Evolutionary conservation across 2,797 vertebrate genomes (phyloP), one percentile per base, ranked within the genome.

Genomic region (Enteromius mattozi): DNA sequence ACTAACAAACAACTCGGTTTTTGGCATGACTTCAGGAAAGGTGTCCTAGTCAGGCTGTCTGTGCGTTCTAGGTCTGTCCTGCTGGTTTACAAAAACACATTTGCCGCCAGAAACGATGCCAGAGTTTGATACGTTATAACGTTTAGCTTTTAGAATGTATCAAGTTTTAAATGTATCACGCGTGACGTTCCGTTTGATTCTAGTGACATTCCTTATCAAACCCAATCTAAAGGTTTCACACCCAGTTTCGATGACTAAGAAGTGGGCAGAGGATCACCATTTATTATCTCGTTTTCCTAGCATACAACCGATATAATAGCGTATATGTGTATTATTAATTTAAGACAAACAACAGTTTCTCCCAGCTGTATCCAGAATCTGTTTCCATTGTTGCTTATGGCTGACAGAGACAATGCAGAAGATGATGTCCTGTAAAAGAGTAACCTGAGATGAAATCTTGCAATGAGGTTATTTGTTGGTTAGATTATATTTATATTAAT

Each of bases 31-130:
- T 27, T 88, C 81, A 66, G 69, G 85, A 83, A 92, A 93, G 92
- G 93, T 93, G 91, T 90, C 76, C 79, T 10, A 89, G 87, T 92
- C 91, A 89, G 90, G 90, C 88, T 68, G 81, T 85, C 88, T 89
- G 91, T 87, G 80, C 63, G 19, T 80, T 65, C 69, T 56, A 42
- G 70, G 37, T 71, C 35, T 75, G 92, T 91, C 89, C 88, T 88
- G 77, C 66, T 45, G 86, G 92, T 92, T 37, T 88, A 88, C n/a
- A 61, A 2, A 61, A 61, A 61, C 92, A 91, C 91, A 88, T 92
- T 88, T 59, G 21, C 80, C 87, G 88, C 85, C 88, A 37, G 85
- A 92, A 92, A 93, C 92, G 91, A 91, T 91, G 84, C n/a, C 85
- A 87, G 79, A 92, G 33, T 63, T 86, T 66, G 68, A 65, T 70